Evolutionary conservation across 2,113 vertebrate species (phyloP).

Genomic region (Brienomyrus brachyistius): DNA sequence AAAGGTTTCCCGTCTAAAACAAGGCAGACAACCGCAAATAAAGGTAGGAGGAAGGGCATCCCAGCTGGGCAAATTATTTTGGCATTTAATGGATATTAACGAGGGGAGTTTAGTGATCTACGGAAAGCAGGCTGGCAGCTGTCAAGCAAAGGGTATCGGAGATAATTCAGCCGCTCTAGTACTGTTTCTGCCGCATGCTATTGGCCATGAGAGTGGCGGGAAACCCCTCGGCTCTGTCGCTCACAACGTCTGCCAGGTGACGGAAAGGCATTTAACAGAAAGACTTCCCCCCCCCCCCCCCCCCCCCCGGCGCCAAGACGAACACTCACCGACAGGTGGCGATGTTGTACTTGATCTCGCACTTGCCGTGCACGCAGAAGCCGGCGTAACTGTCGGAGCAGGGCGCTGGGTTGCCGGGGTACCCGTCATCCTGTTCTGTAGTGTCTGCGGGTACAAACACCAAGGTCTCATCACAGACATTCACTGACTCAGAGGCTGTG

Average conservation of each 20-base stretch:
- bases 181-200: neutral
- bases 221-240: neutral
- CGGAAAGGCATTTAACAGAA: neutral
- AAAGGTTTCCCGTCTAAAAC: neutral
- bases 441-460: constrained; percentile 58
- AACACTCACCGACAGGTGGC: constrained; percentile 84
- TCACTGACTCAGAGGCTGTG: neutral
- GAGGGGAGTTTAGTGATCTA: neutral
- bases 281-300: neutral
- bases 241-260: neutral
- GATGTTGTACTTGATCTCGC: constrained; percentile 83
- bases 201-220: neutral
- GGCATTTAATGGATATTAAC: neutral
- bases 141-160: neutral
- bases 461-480: neutral
- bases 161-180: neutral
- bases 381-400: constrained; percentile 78
- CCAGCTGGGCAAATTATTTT: neutral
- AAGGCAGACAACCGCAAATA: neutral
- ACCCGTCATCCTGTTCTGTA: constrained; percentile 81
- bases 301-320: neutral
- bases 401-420: constrained; percentile 75
- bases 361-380: constrained; percentile 86
- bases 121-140: neutral
- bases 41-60: neutral